These are phyloP conservation scores for Acanthurus leucopareius DNA, from an alignment of 2,797 vertebrate species.

Conservation along the genomic window DNA sequence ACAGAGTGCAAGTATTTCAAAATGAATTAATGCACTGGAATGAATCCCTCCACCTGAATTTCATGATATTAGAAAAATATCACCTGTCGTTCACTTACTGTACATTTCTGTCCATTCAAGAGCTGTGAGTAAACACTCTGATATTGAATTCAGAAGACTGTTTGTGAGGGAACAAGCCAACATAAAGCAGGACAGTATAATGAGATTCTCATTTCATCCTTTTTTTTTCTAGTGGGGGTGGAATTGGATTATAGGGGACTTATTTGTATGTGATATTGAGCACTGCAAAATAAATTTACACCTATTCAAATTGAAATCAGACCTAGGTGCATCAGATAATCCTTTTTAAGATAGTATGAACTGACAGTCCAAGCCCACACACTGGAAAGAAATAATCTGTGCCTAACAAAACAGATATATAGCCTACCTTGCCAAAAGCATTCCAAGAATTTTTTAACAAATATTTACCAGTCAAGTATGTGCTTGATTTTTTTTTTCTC, in stretches of 20 bases:
- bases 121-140: constrained; percentile 79
- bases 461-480: constrained; percentile 81
- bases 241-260: constrained; percentile 88
- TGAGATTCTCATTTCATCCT: constrained; percentile 86
- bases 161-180: constrained; percentile 81
- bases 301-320: constrained; percentile 91
- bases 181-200: constrained; percentile 84
- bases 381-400: constrained; percentile 82
- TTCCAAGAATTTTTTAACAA: constrained; percentile 74
- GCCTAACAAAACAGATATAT: constrained; percentile 75
- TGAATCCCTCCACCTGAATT: constrained; percentile 74
- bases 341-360: constrained; percentile 88
- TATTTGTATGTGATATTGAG: constrained; percentile 89
- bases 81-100: constrained; percentile 64
- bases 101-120: constrained; percentile 76
- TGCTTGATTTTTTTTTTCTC: constrained; percentile 76
- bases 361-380: constrained; percentile 84
- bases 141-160: constrained; percentile 81
- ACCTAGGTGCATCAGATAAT: constrained; percentile 88
- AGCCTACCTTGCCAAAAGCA: constrained; percentile 74
- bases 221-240: constrained; percentile 79
- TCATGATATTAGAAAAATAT: constrained; percentile 83
- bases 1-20: constrained; percentile 76
- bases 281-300: constrained; percentile 89
- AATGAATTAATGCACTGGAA: constrained; percentile 77